Conservation (phyloP, 2,888 invertebrate genomes). For the Trisateles emortualis region DNA sequence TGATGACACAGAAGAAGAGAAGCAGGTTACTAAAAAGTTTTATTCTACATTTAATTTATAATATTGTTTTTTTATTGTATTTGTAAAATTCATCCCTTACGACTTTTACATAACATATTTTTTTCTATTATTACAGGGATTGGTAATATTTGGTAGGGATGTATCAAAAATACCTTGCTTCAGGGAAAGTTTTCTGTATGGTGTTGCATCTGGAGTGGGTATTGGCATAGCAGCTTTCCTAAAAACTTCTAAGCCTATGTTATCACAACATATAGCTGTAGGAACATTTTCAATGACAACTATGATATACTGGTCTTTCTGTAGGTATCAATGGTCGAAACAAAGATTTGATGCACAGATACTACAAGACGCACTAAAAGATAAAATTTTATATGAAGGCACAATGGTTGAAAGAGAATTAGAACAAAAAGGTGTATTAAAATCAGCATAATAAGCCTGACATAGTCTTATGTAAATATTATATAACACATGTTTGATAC, state of each 20-base stretch:
- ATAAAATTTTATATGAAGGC: conserved; percentile 88
- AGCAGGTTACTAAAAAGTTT: conserved; percentile 57
- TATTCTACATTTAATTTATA: too few relatives aligned
- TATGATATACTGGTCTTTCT: conserved; percentile 89
- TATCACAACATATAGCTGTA: conserved; percentile 89
- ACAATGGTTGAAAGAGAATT: conserved; percentile 84
- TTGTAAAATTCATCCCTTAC: background rate
- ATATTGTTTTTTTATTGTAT: too few relatives aligned
- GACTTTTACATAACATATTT: background rate
- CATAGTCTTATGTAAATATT: background rate
- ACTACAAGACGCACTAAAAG: conserved; percentile 88
- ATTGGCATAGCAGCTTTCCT: conserved; percentile 90
- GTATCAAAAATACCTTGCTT: conserved; percentile 93
- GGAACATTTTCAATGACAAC: conserved; percentile 89
- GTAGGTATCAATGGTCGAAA: conserved; percentile 90
- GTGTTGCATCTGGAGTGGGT: conserved; percentile 90
- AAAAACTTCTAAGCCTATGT: conserved; percentile 89
- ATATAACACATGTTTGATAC: too few relatives aligned
- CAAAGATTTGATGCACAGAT: conserved; percentile 89
- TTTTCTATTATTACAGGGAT: conserved; percentile 72
- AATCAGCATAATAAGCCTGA: conserved; percentile 59
- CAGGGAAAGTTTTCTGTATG: conserved; percentile 91
- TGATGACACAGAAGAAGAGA: conserved; percentile 69
- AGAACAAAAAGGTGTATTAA: conserved; percentile 74
- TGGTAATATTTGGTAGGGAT: conserved; percentile 90